A percentile compares a stretch with the other conserved stretches of the same genome.
These are phyloP conservation scores for Netelia virgata DNA, from an alignment of 2,888 invertebrate species.

Conservation along the genomic window DNA sequence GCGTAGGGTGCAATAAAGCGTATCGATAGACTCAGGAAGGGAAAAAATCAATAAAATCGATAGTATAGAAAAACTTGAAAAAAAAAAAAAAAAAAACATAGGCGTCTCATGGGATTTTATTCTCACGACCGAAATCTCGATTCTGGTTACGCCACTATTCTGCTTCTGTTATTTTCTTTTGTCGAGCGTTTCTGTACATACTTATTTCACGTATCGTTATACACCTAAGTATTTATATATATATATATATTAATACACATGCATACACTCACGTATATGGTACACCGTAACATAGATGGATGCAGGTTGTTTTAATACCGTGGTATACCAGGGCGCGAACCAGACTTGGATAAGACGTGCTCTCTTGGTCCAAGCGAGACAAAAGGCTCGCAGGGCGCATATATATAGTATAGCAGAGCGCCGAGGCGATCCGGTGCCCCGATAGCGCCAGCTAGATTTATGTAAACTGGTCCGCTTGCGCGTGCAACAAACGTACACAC, in stretches of 20 bases:
- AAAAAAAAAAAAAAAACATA: constrained; percentile 28
- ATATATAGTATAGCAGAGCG: constrained; percentile 60
- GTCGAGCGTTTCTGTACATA: background rate
- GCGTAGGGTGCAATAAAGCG: constrained; percentile 52
- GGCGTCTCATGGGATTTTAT: constrained; percentile 59
- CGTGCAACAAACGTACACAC: constrained; percentile 44
- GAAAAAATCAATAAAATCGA: constrained; percentile 22
- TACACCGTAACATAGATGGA: constrained; percentile 28
- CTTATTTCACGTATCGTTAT: background rate
- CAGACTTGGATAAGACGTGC: constrained; percentile 69
- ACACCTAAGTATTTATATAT: background rate
- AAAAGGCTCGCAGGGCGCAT: constrained; percentile 65
- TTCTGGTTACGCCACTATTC: constrained; percentile 62
- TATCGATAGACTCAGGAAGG: constrained; percentile 21
- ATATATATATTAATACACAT: constrained; percentile 8
- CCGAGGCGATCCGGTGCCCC: constrained; percentile 64
- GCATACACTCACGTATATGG: background rate
- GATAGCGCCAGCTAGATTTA: constrained; percentile 70
- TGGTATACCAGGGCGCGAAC: constrained; percentile 70
- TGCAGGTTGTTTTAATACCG: constrained; percentile 57
- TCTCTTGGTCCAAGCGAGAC: constrained; percentile 64
- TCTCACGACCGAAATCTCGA: constrained; percentile 70
- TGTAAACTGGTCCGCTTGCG: constrained; percentile 69
- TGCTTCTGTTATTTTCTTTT: constrained; percentile 32
- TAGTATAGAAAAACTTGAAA: background rate